Base-by-base conservation (phyloP, 2,797 vertebrate species). In the Melopsittacus undulatus region DNA sequence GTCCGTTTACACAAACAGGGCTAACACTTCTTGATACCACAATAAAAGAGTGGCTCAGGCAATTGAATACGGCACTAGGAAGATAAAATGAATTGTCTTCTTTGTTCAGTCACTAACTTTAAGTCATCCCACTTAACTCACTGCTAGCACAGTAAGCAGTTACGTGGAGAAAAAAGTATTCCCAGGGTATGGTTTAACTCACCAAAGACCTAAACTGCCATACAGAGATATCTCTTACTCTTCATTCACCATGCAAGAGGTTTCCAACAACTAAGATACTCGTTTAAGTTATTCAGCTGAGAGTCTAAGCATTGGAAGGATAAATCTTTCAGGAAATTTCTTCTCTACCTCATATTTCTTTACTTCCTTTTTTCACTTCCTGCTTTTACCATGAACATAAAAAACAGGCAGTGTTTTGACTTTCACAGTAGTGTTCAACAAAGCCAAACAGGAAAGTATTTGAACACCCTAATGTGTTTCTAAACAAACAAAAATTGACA, bases 401-500 rank as follows among this genome's bases (percentile, higher is more conserved):
- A 56, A 80, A 73, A 11, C 27, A 21, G 13, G 45, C 10, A 7
- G 5, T 7, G 5, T 56, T 69, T 26, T 59, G 43, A 51, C 11
- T 48, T 54, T 77, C 26, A 49, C 21, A 27, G 5, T 8, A 38
- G 2, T 12, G 26, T 20, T 82, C 11, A 42, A 83, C 5, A 61
- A 86, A 66, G 8, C 8, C 10, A 27, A 59, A 5, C 4, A 26
- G 15, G 49, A 34, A 72, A 48, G 24, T 1, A 34, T 26, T 64
- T 72, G 7, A 63, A 8, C 7, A 45, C 5, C 5, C 1, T 2
- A 61, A 30, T 29, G 0, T 13, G 0, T 29, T 61, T 3, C 29
- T 56, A 61, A 94, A 43, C 75, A 90, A 81, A 68, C 22, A 3
- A 40, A 48, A 40, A 72, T 36, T 51, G 26, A 29, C 10, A 57